Conservation (phyloP, 2,888 invertebrate genomes). For the Sympetrum striolatum region DNA sequence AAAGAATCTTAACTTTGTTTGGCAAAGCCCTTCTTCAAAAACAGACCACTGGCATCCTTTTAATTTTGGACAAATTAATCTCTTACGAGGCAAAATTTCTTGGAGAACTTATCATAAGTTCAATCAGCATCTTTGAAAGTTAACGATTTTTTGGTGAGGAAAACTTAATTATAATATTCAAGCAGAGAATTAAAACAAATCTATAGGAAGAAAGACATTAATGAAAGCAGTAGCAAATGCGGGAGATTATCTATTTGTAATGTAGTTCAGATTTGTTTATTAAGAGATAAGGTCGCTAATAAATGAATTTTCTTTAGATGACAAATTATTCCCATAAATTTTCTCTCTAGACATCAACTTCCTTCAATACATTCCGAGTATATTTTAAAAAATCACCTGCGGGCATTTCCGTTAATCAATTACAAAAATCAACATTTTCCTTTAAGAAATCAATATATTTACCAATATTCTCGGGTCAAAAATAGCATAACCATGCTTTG, state of each 20-base stretch:
- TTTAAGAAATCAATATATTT: background rate
- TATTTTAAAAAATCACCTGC: background rate
- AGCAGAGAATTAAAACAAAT: background rate
- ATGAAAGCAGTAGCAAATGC: constrained; percentile 21
- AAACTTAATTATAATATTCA: background rate
- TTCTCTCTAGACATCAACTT: background rate
- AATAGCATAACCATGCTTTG: constrained; percentile 32
- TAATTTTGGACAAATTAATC: background rate
- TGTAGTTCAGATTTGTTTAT: background rate
- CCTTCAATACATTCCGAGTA: background rate
- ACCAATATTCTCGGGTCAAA: constrained; percentile 30
- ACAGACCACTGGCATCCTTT: constrained; percentile 10
- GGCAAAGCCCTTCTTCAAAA: constrained; percentile 7
- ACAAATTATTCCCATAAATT: background rate
- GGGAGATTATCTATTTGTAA: background rate
- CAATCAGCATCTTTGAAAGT: background rate
- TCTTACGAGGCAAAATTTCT: background rate
- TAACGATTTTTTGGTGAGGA: background rate
- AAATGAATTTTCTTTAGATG: background rate
- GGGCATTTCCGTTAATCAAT: background rate
- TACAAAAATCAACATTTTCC: background rate
- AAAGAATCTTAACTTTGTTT: constrained; percentile 3
- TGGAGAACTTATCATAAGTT: background rate
- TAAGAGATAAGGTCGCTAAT: background rate
- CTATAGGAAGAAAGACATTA: background rate